Evolutionary conservation across 1,140 invertebrate species (phyloP), one percentile per base, ranked within the genome.

Genomic region (Conopomorpha cramerella): DNA sequence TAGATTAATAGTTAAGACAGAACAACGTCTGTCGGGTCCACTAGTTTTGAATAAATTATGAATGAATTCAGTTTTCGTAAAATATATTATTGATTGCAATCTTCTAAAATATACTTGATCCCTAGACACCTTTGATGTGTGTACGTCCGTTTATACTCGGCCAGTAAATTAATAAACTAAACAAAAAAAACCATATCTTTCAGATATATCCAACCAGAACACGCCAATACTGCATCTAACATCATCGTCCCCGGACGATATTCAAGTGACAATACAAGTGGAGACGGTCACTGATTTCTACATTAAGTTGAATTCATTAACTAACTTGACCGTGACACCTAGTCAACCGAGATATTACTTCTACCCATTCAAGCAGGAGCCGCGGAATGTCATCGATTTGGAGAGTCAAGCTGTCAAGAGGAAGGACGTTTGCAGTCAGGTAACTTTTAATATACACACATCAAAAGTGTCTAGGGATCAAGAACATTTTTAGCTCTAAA

Each of bases 221-320:
- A 74, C 70, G 10, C 77, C 78, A 1, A 83, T 82, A 36, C 68
- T 88, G 0, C 82, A 83, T 36, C 60, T 88, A 1, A 83, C 84
- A 0, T 83, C 85, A 0, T 78, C 83, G 16, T 81, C 82, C 12
- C 51, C 59, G 0, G 52, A 52, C 1, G 71, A 79, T 25, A 63
- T 84, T 7, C 54, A 49, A 8, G 82, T 85, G 34, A 78, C 58
- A 1, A 55, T 88, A 7, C 46, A 46, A 0, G 81, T 86, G 1
- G 63, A 78, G 17, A 66, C 80, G 3, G 71, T 84, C 1, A 34
- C 71, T 16, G 71, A 83, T 42, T 87, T 88, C 57, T 77, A 79
- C 42, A 64, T 88, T 16, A 47, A 64, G 56, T 74, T 79, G 8
- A 64, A 72, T 36, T 41, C 51, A 0, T 37, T 49, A 0, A 66